Conservation (phyloP, 2,888 invertebrate genomes). For the Myathropa florea region DNA sequence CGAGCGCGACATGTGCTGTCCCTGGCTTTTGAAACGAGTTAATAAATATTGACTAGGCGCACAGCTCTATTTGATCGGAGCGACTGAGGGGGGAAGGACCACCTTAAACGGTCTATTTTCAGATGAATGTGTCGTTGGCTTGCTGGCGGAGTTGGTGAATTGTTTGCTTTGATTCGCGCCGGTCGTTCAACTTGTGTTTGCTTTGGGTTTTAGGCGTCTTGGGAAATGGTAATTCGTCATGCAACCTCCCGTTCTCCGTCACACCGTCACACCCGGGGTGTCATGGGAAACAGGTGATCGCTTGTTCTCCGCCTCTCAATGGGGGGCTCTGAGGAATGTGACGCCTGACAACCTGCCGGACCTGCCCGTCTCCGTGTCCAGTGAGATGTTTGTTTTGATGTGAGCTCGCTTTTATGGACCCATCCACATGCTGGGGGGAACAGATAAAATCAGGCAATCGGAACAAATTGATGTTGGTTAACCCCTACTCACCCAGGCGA, state of each 20-base stretch:
- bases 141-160: background rate
- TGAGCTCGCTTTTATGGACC: background rate
- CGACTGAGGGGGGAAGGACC: background rate
- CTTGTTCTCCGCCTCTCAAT: background rate
- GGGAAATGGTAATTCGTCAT: background rate
- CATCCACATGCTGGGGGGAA: background rate
- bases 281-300: background rate
- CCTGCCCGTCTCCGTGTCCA: too few relatives aligned
- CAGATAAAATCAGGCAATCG: background rate
- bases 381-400: background rate
- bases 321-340: background rate
- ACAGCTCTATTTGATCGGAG: slow-evolving; percentile 52
- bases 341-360: background rate
- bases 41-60: slow-evolving; percentile 61
- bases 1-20: background rate
- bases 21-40: slow-evolving; percentile 44
- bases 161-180: slow-evolving; percentile 5
- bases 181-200: background rate
- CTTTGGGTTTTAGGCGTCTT: background rate
- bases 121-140: background rate
- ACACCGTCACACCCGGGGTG: background rate
- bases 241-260: background rate
- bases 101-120: slow-evolving; percentile 32
- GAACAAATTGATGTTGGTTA: background rate
- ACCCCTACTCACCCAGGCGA: background rate